Conservation (phyloP, 2,888 invertebrate species). For the Macrophya alboannulata region DNA sequence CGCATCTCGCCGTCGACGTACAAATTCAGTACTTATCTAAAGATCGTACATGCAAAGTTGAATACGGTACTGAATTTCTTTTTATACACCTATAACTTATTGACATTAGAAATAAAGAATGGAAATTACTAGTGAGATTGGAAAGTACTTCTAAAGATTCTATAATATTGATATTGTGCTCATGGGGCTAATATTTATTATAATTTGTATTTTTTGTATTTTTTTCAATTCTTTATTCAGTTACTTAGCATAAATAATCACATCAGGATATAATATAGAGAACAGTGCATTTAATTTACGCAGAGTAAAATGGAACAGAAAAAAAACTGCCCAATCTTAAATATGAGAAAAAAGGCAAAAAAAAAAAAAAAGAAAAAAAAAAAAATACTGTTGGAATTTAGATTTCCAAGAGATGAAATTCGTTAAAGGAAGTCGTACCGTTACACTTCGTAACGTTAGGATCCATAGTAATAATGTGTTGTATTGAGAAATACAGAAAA, state of each 20-base stretch:
- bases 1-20: too few species aligned
- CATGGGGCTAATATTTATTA: not conserved
- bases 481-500: not conserved
- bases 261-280: conserved; percentile 62
- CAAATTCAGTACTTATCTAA: not conserved
- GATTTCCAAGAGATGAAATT: not conserved
- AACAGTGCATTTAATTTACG: conserved; percentile 60
- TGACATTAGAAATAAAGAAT: not conserved
- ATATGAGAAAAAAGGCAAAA: not conserved
- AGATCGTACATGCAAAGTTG: not conserved
- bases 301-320: conserved; percentile 7
- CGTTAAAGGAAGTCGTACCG: not conserved
- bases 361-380: not conserved
- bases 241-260: conserved; percentile 66
- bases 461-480: not conserved
- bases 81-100: not conserved
- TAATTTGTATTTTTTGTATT: not conserved
- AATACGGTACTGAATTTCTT: not conserved
- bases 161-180: too few species aligned
- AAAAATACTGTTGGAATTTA: not conserved
- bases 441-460: not conserved
- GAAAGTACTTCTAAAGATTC: not conserved
- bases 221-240: conserved; percentile 61
- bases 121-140: not conserved
- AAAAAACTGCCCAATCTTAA: not conserved